These are phyloP conservation scores for Chamaea fasciata DNA, from an alignment of 2,113 vertebrate genomes.

Conservation along the genomic window DNA sequence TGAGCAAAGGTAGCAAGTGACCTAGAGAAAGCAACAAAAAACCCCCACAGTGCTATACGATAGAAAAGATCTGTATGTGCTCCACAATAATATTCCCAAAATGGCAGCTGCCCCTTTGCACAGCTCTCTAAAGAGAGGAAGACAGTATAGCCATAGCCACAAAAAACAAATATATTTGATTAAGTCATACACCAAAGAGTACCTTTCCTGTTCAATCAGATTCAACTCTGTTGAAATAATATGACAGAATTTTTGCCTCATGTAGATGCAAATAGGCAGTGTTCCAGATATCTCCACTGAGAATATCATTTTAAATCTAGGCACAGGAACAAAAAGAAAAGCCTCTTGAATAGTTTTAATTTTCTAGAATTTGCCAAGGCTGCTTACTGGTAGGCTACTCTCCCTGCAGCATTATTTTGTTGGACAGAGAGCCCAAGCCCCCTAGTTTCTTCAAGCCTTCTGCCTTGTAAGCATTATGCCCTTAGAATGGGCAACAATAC, in stretches of 20 bases:
- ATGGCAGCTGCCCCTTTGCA: not conserved
- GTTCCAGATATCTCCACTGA: conserved; percentile 22
- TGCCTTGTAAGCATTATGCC: not conserved
- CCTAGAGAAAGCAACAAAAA: not conserved
- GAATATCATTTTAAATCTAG: not conserved
- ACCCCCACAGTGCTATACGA: not conserved
- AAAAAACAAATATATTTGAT: not conserved
- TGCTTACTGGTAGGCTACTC: conserved; percentile 9
- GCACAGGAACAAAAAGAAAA: conserved; percentile 26
- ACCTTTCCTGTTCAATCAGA: conserved; percentile 5
- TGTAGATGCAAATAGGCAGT: conserved; percentile 14
- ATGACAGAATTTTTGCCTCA: conserved; percentile 7
- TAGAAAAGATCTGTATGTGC: not conserved
- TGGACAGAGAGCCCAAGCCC: not conserved
- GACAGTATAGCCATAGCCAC: not conserved
- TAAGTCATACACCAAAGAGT: not conserved
- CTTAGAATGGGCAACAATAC: not conserved
- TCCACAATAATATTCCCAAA: not conserved
- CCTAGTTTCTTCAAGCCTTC: not conserved
- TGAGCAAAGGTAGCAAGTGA: not conserved
- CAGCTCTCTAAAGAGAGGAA: not conserved
- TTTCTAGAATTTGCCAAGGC: conserved; percentile 25
- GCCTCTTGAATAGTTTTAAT: conserved; percentile 12
- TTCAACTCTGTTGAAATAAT: not conserved
- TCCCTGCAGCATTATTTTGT: conserved; percentile 21